Evolutionary conservation across 2,888 invertebrate species (phyloP).

Genomic region (Criorhina ranunculi): DNA sequence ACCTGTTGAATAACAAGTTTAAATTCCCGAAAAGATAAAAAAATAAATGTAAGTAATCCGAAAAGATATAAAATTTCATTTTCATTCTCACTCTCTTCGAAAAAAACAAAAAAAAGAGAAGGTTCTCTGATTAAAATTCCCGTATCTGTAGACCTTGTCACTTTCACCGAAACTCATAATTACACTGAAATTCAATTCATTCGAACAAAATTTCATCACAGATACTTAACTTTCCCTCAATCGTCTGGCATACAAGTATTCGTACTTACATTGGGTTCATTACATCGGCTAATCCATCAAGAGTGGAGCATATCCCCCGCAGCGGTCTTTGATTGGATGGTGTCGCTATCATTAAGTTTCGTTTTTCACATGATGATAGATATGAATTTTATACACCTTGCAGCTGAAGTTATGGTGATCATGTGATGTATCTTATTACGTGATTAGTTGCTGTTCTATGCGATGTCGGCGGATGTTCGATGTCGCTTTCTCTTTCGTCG

Average conservation of each 20-base stretch:
- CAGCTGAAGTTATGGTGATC: slow-evolving; percentile 51
- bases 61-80: slow-evolving; percentile 14
- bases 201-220: slow-evolving; percentile 8
- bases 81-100: slow-evolving; percentile 8
- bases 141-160: slow-evolving; percentile 35
- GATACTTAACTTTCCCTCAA: slow-evolving; percentile 47
- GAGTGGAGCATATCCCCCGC: slow-evolving; percentile 54
- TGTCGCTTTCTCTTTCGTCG: slow-evolving; percentile 71
- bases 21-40: slow-evolving; percentile 1
- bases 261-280: slow-evolving; percentile 40
- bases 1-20: slow-evolving; percentile 8
- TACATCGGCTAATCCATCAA: slow-evolving; percentile 62
- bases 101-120: neutral
- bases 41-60: neutral
- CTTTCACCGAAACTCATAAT: slow-evolving; percentile 51
- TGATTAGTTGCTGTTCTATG: slow-evolving; percentile 33
- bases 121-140: neutral
- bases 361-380: slow-evolving; percentile 37
- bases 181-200: slow-evolving; percentile 33
- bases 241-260: neutral
- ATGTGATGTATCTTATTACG: slow-evolving; percentile 69
- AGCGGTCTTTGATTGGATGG: slow-evolving; percentile 8
- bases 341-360: slow-evolving; percentile 25
- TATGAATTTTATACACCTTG: slow-evolving; percentile 59
- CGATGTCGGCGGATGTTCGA: slow-evolving; percentile 4